Evolutionary conservation across 2,888 invertebrate species (phyloP), one percentile per base, ranked within the genome.

Genomic region (Sphaerophoria taeniata): DNA sequence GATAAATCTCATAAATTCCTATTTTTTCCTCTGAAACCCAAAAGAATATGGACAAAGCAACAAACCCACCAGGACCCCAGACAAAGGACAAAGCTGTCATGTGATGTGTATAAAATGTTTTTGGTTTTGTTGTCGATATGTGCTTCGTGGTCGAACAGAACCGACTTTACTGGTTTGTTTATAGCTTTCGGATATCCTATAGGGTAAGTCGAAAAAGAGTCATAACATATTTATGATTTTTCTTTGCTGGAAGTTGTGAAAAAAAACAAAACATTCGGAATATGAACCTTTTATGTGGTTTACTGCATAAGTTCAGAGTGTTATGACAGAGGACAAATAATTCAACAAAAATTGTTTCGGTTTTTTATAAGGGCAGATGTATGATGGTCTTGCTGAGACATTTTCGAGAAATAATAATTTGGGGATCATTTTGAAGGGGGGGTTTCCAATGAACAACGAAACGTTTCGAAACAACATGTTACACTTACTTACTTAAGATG

Each of bases 231-330:
- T 67, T 67, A 53, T 67, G 4, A 53, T 16, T 36, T 34, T 47
- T 16, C 36, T 34, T 14, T 58, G 6, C 12, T 43, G 3, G 3
- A 7, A n/a, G 14, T 0, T 1, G 4, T 9, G 4, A 3, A 53
- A 6, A 43, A 67, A 67, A 51, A 67, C 39, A 24, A 14, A 56
- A 9, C 6, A 56, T 34, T 51, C 12, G 9, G 16, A 53, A 67
- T 53, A 39, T 53, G 36, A 67, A 67, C 67, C 67, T 67, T 67
- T 67, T 53, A 67, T 67, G 67, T 67, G 51, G 39, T 53, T 67
- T 67, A 67, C 53, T 67, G 11, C 31, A 39, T 39, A n/a, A 39
- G 67, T 31, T 67, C 39, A 67, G 39, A 24, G 53, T 34, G 24
- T 67, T 11, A 67, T 67, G 67, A 24, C 5, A 24, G 16, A 31